phyloP scores from a whole-genome alignment of 2,797 vertebrate genomes.

The Arrhamphus sclerolepis region DNA sequence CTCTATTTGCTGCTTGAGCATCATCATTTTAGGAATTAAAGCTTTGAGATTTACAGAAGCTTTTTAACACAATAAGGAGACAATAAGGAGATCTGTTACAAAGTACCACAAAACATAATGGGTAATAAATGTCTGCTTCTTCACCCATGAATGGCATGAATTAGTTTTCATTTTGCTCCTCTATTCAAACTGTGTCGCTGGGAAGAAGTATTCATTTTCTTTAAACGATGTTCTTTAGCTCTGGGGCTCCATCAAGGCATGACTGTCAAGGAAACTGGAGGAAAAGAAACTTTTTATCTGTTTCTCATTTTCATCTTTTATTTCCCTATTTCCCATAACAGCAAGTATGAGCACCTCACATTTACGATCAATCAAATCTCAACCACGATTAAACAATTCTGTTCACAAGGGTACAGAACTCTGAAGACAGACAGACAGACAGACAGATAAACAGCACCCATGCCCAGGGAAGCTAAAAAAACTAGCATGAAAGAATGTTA shows the following conservation, averaged over 20 bases:
- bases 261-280: slow-evolving; percentile 13
- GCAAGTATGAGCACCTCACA: neutral
- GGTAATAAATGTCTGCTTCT: slow-evolving; percentile 49
- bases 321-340: neutral
- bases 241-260: slow-evolving; percentile 5
- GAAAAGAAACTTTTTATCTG: neutral
- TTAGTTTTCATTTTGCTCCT: slow-evolving; percentile 28
- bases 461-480: too few species aligned
- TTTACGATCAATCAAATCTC: slow-evolving; percentile 4
- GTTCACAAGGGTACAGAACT: neutral
- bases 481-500: too few species aligned
- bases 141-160: slow-evolving; percentile 34
- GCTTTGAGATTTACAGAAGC: slow-evolving; percentile 33
- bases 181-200: slow-evolving; percentile 20
- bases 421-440: too few species aligned
- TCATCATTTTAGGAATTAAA: slow-evolving; percentile 40
- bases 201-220: slow-evolving; percentile 21
- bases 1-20: slow-evolving; percentile 10
- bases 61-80: slow-evolving; percentile 41
- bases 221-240: slow-evolving; percentile 23
- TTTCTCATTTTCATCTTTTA: neutral
- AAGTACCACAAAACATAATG: slow-evolving; percentile 46
- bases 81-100: slow-evolving; percentile 47
- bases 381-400: neutral
- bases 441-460: too few species aligned